Conservation (phyloP, 2,888 invertebrate species). For the Octodonta nipae region DNA sequence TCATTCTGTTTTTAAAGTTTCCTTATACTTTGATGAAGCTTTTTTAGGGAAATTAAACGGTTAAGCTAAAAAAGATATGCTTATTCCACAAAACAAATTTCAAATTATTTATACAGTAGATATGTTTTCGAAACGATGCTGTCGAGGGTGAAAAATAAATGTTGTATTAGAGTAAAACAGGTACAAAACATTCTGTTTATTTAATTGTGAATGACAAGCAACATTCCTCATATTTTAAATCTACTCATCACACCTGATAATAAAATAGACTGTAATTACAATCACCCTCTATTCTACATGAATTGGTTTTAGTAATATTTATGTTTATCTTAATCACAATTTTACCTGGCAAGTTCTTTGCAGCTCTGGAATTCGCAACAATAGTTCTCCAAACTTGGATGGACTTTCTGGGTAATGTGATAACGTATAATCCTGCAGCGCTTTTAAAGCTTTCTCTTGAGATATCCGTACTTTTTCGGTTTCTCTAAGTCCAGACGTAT, state of each 20-base stretch:
- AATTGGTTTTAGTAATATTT: neutral
- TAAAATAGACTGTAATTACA: neutral
- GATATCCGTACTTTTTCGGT: constrained; percentile 88
- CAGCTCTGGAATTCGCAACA: constrained; percentile 85
- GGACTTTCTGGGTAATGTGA: constrained; percentile 85
- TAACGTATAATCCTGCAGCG: constrained; percentile 80
- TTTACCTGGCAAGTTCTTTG: constrained; percentile 82
- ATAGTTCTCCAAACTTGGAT: constrained; percentile 86
- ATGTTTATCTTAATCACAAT: neutral
- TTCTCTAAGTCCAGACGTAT: constrained; percentile 83
- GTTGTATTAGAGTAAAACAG: too few species aligned
- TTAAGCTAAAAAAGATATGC: too few species aligned
- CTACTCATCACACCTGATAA: too few species aligned
- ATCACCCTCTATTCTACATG: neutral
- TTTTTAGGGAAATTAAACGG: too few species aligned
- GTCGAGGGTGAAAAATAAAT: too few species aligned
- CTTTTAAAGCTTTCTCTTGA: constrained; percentile 86
- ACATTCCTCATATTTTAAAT: too few species aligned
- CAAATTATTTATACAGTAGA: too few species aligned
- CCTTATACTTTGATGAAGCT: too few species aligned
- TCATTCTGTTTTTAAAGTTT: too few species aligned
- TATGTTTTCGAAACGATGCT: too few species aligned
- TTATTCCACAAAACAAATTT: too few species aligned
- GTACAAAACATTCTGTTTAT: neutral
- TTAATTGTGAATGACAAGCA: too few species aligned